These are phyloP conservation scores for Catamblyrhynchus diadema DNA, from an alignment of 2,797 vertebrate species.

Conservation along the genomic window DNA sequence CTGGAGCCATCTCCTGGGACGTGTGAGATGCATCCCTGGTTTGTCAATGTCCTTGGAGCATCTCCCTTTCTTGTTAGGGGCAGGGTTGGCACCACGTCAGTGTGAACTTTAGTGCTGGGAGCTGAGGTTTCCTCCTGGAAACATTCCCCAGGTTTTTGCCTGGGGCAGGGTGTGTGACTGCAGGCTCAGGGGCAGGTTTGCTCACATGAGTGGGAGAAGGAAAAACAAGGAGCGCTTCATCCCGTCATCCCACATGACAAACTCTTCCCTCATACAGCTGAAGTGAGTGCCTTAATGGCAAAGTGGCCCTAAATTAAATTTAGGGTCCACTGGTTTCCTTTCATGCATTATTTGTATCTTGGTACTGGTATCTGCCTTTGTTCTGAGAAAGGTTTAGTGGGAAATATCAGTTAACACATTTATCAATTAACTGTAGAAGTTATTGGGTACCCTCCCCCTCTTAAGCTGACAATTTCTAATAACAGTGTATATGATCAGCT, in stretches of 20 bases:
- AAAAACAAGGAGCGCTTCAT: not conserved
- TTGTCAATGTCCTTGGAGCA: not conserved
- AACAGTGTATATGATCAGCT: not conserved
- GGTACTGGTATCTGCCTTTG: not conserved
- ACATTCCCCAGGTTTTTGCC: not conserved
- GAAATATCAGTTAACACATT: not conserved
- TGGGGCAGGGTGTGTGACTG: not conserved
- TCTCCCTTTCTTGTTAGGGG: not conserved
- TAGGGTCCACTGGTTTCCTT: not conserved
- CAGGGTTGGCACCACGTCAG: not conserved
- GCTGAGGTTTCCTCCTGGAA: not conserved
- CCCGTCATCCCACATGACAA: not conserved
- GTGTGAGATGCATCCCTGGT: not conserved
- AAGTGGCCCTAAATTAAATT: constrained; percentile 35
- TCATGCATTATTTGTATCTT: not conserved
- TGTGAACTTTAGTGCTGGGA: not conserved
- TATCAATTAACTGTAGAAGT: not conserved
- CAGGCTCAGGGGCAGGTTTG: not conserved
- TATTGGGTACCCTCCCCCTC: rapidly evolving
- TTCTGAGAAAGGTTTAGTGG: not conserved
- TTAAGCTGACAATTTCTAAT: not conserved
- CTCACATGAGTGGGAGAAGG: not conserved
- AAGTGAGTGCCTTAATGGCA: not conserved
- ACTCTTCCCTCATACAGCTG: not conserved
- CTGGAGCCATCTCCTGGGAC: not conserved